Evolutionary conservation across 2,113 vertebrate genomes (phyloP).

Genomic region (Gallinago paraguaiae): DNA sequence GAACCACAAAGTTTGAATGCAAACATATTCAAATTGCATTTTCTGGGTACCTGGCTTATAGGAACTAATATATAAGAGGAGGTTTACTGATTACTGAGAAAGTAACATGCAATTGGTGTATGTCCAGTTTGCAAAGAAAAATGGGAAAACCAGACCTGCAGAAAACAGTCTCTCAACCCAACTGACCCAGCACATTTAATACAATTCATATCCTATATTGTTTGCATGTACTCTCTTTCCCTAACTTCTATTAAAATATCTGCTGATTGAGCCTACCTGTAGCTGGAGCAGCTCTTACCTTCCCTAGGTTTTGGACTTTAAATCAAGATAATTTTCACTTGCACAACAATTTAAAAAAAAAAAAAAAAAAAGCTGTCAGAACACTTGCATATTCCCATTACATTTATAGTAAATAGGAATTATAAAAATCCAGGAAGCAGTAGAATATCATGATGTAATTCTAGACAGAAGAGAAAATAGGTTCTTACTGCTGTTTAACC

Average conservation of each 20-base stretch:
- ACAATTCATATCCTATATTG: not conserved
- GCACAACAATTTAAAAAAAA: not conserved
- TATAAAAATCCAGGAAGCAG: not conserved
- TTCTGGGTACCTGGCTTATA: not conserved
- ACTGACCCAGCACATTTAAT: not conserved
- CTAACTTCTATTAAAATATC: not conserved
- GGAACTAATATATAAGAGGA: not conserved
- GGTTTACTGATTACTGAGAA: not conserved
- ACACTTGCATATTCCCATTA: not conserved
- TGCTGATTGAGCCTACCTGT: slow-evolving; percentile 14
- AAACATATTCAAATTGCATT: not conserved
- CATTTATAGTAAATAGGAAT: not conserved
- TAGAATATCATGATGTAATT: not conserved
- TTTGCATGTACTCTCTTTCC: not conserved
- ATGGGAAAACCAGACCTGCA: not conserved
- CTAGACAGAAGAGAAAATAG: slow-evolving; percentile 2
- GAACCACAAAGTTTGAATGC: not conserved
- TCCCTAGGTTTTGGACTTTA: not conserved
- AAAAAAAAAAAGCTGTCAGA: not conserved
- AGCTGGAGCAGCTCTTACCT: not conserved
- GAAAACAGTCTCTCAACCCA: not conserved
- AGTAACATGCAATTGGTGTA: not conserved
- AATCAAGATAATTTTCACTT: not conserved
- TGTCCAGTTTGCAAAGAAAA: not conserved
- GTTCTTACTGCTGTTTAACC: not conserved